Evolutionary conservation across 1,140 invertebrate species (phyloP).

Genomic region (Helicoverpa zea): DNA sequence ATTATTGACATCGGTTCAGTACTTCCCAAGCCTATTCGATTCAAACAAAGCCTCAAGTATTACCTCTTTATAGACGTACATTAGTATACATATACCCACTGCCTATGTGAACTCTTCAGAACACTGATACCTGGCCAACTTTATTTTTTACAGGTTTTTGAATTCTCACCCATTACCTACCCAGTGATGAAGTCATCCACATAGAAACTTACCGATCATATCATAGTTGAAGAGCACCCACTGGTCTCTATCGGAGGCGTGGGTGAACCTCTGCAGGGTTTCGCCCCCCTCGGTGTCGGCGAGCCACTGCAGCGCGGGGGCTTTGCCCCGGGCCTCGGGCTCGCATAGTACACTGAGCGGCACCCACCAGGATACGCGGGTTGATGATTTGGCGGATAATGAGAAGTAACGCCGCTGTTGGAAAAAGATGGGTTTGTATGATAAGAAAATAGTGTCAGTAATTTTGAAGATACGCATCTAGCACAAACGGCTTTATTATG

Average conservation of each 20-base stretch:
- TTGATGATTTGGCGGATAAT: slow-evolving; percentile 49
- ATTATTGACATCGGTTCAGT: too few relatives aligned
- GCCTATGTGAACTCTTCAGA: too few relatives aligned
- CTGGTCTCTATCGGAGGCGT: slow-evolving; percentile 61
- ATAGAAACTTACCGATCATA: slow-evolving; percentile 71
- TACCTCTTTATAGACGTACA: too few relatives aligned
- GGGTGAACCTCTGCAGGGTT: slow-evolving; percentile 64
- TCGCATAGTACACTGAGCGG: slow-evolving; percentile 73
- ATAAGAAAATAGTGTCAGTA: too few relatives aligned
- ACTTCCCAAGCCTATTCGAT: too few relatives aligned
- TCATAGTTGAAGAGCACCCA: slow-evolving; percentile 79
- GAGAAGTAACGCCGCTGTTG: slow-evolving; percentile 76
- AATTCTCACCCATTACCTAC: background rate
- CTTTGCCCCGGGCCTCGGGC: slow-evolving; percentile 51
- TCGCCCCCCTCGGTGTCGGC: slow-evolving; percentile 63
- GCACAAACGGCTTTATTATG: too few relatives aligned
- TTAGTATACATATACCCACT: too few relatives aligned
- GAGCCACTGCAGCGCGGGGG: slow-evolving; percentile 70
- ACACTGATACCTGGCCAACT: too few relatives aligned
- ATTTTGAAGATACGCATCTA: too few relatives aligned
- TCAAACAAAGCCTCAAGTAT: too few relatives aligned
- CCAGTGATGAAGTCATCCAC: background rate
- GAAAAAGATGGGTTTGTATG: too few relatives aligned
- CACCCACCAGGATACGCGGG: slow-evolving; percentile 72
- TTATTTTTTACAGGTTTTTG: background rate